phyloP scores from a whole-genome alignment of 2,797 vertebrate genomes.

The Poeciliopsis turneri region DNA sequence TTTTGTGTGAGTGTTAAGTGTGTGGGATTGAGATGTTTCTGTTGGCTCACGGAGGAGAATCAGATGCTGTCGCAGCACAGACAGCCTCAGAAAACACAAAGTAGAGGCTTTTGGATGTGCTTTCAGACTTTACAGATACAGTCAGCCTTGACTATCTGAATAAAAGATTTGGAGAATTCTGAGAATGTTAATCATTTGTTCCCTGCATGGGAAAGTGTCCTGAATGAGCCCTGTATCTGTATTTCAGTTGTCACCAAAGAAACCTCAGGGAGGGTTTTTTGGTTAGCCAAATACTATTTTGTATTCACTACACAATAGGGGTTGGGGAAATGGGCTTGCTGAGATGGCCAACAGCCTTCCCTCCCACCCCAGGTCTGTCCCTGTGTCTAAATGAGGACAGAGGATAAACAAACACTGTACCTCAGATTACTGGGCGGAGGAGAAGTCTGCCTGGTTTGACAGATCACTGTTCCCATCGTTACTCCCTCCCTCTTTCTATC shows the following conservation, averaged over 20 bases:
- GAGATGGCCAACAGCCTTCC: slow-evolving; percentile 56
- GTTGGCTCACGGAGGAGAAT: slow-evolving; percentile 74
- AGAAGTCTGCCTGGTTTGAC: slow-evolving; percentile 70
- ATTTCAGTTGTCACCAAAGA: slow-evolving; percentile 60
- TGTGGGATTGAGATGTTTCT: slow-evolving; percentile 79
- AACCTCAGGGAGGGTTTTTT: slow-evolving; percentile 59
- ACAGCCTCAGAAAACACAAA: slow-evolving; percentile 57
- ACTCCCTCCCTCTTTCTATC: slow-evolving; percentile 21
- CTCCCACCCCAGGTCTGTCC: slow-evolving; percentile 54
- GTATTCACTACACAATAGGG: slow-evolving; percentile 68
- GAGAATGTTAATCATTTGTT: slow-evolving; percentile 71
- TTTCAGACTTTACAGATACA: slow-evolving; percentile 48
- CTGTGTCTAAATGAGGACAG: slow-evolving; percentile 74
- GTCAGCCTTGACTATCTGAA: slow-evolving; percentile 68
- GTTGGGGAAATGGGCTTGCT: slow-evolving; percentile 66
- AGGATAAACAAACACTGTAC: slow-evolving; percentile 77
- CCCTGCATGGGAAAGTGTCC: slow-evolving; percentile 25
- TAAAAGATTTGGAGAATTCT: slow-evolving; percentile 62
- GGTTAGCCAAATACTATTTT: slow-evolving; percentile 72
- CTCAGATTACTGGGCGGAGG: slow-evolving; percentile 78
- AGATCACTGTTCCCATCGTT: slow-evolving; percentile 64
- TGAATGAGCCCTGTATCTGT: slow-evolving; percentile 55
- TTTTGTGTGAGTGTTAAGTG: slow-evolving; percentile 76
- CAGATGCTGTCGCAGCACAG: slow-evolving; percentile 68
- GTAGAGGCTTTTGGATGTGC: slow-evolving; percentile 60